Evolutionary conservation across 2,888 invertebrate genomes (phyloP), one percentile per base, ranked within the genome.

Genomic region (Andrena haemorrhoa): DNA sequence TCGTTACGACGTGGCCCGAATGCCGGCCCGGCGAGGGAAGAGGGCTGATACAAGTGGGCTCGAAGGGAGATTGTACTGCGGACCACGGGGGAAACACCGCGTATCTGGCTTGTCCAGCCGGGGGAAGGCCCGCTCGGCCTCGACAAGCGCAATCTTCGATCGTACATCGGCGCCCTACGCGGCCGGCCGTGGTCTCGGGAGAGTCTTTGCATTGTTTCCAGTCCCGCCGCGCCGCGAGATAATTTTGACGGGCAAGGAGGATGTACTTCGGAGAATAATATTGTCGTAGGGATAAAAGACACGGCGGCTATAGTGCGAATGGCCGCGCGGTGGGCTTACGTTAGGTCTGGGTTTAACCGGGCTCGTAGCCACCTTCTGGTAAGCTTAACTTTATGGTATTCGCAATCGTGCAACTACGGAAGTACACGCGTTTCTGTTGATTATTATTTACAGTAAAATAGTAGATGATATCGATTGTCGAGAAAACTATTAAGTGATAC

Each of bases 1-100:
- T 90, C 86, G 89, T 90, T 90, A 86, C 86, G 84, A 83, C 74
- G 79, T 53, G 58, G 71, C 66, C 69, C 74, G 65, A 73, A 84
- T 71, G 76, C 65, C 53, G 56, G 70, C 47, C 33, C 65, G 49
- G 26, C 33, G 56, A 56, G 63, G 68, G 61, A 56, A 60, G 82
- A 72, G 76, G 74, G 60, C 65, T 61, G 58, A 51, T 81, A 60
- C 71, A 75, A 79, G 70, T 73, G 77, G 72, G 70, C 69, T 79
- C 74, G 64, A 69, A 69, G 81, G 65, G 80, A 80, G 78, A 86
- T 86, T 83, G 86, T 78, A 76, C 68, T 82, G 58, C 58, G 41
- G 60, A 20, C 70, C 35, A 61, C 66, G 65, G 23, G 65, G 65
- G 73, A 71, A 68, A 86, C 80, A 60, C 49, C 66, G 68, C 74